Percentiles rank a stretch among this genome's conserved stretches.
Conservation (phyloP, 1,140 invertebrate genomes). For the Bombus breviceps region DNA sequence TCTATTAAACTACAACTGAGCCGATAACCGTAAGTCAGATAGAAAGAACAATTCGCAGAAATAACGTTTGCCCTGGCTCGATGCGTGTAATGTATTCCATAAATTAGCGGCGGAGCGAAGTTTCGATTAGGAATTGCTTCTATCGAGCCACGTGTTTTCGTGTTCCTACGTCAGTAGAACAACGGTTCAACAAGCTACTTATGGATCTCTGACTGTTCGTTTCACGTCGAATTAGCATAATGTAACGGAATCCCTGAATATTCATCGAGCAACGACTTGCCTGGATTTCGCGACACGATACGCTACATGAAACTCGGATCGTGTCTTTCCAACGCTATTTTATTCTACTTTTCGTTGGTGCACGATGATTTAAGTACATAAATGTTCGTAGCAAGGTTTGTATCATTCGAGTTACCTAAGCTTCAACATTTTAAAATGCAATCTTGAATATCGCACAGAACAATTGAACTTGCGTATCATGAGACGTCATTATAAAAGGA, state of each 20-base stretch:
- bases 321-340: not conserved
- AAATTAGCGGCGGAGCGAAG: conserved; percentile 36
- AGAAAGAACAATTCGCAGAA: conserved; percentile 32
- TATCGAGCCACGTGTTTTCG: conserved; percentile 33
- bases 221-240: conserved; percentile 61
- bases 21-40: no score
- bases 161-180: conserved; percentile 36
- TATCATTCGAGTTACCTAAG: no score
- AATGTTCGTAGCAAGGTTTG: no score
- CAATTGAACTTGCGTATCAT: no score
- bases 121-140: conserved; percentile 49
- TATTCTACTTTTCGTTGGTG: not conserved
- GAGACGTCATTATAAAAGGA: no score
- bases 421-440: no score
- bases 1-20: not conserved
- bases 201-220: conserved; percentile 46
- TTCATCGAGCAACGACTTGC: conserved; percentile 48
- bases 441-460: no score
- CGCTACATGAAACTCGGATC: conserved; percentile 20
- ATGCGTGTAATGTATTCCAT: conserved; percentile 50
- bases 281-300: conserved; percentile 39
- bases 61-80: not conserved
- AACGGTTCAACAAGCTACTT: conserved; percentile 51
- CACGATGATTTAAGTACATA: not conserved
- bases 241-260: conserved; percentile 57